These are phyloP conservation scores for Hiodon tergisus DNA, from an alignment of 2,113 vertebrate species.

Conservation along the genomic window DNA sequence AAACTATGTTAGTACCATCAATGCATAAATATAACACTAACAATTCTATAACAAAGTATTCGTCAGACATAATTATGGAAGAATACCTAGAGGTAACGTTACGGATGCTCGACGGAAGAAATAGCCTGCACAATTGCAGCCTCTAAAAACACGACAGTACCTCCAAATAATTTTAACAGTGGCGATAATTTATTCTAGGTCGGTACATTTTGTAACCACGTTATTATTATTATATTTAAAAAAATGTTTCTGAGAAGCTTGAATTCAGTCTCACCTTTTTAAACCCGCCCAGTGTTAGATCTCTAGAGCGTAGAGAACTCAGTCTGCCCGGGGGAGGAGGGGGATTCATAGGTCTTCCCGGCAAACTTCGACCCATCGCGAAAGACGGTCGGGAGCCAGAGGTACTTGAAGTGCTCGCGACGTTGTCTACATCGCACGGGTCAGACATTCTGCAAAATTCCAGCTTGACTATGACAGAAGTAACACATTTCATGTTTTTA, in stretches of 20 bases:
- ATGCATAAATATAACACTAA: background rate
- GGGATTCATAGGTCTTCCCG: conserved; percentile 31
- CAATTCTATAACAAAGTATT: too few relatives aligned
- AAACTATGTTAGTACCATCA: background rate
- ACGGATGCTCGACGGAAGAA: too few relatives aligned
- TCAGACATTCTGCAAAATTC: conserved; percentile 42
- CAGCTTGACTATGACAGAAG: too few relatives aligned
- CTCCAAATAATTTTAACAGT: too few relatives aligned
- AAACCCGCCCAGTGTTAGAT: conserved; percentile 57
- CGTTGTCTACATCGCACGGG: conserved; percentile 23
- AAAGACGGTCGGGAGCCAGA: conserved; percentile 29
- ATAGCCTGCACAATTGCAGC: too few relatives aligned
- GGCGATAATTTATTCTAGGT: too few relatives aligned
- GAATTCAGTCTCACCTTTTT: conserved; percentile 50
- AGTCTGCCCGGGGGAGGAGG: conserved; percentile 53
- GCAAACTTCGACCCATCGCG: conserved; percentile 34
- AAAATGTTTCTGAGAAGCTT: background rate
- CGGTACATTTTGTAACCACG: too few relatives aligned
- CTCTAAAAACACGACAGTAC: too few relatives aligned
- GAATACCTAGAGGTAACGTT: too few relatives aligned
- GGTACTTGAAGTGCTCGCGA: conserved; percentile 28
- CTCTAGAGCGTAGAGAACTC: conserved; percentile 60
- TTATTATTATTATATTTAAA: too few relatives aligned
- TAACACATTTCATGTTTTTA: too few relatives aligned
- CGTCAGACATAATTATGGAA: too few relatives aligned